Conservation (phyloP, 2,797 vertebrate genomes). For the Macropus fuliginosus region DNA sequence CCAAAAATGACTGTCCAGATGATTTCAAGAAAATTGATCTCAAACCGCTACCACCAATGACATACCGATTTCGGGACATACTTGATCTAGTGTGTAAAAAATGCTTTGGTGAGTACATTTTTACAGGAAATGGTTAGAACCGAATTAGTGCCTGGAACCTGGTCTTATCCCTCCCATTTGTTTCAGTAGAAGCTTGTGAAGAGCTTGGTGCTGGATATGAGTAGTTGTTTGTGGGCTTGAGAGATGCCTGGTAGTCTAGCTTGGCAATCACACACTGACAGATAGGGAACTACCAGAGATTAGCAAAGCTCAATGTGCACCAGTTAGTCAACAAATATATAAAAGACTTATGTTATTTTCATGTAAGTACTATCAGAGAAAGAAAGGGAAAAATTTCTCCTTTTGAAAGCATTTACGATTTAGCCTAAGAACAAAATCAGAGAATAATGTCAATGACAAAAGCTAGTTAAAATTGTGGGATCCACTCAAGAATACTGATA, state of each 20-base stretch:
- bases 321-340: not conserved
- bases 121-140: slow-evolving; percentile 16
- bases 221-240: not conserved
- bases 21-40: slow-evolving; percentile 99
- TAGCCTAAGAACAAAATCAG: slow-evolving; percentile 45
- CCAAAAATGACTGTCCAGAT: slow-evolving; percentile 97
- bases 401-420: slow-evolving; percentile 22
- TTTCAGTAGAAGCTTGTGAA: slow-evolving; percentile 48
- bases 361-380: not conserved
- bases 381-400: not conserved
- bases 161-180: slow-evolving; percentile 39
- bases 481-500: slow-evolving; percentile 13
- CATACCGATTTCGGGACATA: slow-evolving; percentile 93
- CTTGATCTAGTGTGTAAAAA: slow-evolving; percentile 94
- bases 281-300: slow-evolving; percentile 24
- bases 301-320: slow-evolving; percentile 21
- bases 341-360: slow-evolving; percentile 32
- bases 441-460: slow-evolving; percentile 16
- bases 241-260: not conserved
- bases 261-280: slow-evolving; percentile 18
- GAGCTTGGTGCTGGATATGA: not conserved
- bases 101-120: slow-evolving; percentile 91
- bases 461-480: not conserved
- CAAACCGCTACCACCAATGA: slow-evolving; percentile 95
- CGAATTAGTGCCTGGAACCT: slow-evolving; percentile 19